These are phyloP conservation scores for Neoniphon sammara DNA, from an alignment of 2,797 vertebrate genomes.

Conservation along the genomic window DNA sequence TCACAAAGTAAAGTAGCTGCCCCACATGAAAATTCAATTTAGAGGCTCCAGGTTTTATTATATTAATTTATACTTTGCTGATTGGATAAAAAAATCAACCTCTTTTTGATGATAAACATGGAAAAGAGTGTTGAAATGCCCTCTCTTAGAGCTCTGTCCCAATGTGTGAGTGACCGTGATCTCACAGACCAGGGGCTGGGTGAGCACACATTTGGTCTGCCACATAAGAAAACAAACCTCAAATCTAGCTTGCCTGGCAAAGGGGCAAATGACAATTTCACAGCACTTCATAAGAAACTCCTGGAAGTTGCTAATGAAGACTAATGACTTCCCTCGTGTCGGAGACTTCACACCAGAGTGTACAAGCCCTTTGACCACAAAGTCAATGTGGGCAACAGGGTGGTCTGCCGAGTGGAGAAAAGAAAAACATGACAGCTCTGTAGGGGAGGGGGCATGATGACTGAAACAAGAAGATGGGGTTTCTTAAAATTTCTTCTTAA, in stretches of 20 bases:
- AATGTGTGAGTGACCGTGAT: conserved; percentile 7
- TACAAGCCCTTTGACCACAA: conserved; percentile 75
- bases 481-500: no score
- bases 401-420: conserved; percentile 53
- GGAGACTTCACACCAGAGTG: conserved; percentile 78
- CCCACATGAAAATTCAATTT: background rate
- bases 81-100: background rate
- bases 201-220: conserved; percentile 79
- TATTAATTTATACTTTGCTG: background rate
- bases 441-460: background rate
- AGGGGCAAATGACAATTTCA: conserved; percentile 83
- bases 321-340: conserved; percentile 83
- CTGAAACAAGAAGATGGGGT: background rate
- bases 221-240: conserved; percentile 82
- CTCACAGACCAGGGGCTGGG: conserved; percentile 37
- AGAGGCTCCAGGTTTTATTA: background rate
- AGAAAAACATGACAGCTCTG: conserved; percentile 33
- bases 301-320: conserved; percentile 88
- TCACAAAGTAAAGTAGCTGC: background rate
- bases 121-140: background rate
- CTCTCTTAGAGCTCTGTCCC: conserved; percentile 1
- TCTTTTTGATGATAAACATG: background rate
- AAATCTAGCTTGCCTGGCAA: conserved; percentile 77
- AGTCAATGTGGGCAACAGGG: conserved; percentile 66
- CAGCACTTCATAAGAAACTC: conserved; percentile 86